phyloP scores from a whole-genome alignment of 1,140 invertebrate species.

The Cepaea nemoralis region DNA sequence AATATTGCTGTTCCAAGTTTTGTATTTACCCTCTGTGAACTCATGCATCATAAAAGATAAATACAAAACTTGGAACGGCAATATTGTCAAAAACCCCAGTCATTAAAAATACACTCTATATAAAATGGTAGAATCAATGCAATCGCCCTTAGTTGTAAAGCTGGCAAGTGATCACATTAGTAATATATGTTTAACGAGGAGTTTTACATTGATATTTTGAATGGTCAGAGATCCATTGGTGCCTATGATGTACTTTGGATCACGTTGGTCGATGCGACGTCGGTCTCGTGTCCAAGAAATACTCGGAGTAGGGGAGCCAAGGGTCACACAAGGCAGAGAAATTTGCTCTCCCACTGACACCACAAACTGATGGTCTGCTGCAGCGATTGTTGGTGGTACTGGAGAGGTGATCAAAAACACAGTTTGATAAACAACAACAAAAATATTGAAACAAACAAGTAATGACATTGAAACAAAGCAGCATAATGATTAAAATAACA shows the following conservation, averaged over 20 bases:
- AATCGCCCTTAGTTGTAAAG: too few relatives aligned
- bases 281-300: conserved; percentile 66
- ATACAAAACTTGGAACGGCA: too few relatives aligned
- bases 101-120: too few relatives aligned
- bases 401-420: conserved; percentile 18
- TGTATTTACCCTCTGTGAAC: too few relatives aligned
- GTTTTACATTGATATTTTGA: conserved; percentile 42
- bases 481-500: too few relatives aligned
- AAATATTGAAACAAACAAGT: too few relatives aligned
- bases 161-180: not conserved
- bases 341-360: conserved; percentile 58
- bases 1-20: too few relatives aligned
- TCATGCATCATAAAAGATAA: too few relatives aligned
- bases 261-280: conserved; percentile 45
- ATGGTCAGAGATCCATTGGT: conserved; percentile 59
- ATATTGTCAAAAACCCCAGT: too few relatives aligned
- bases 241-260: conserved; percentile 48
- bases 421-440: too few relatives aligned
- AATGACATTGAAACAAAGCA: too few relatives aligned
- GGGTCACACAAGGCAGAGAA: conserved; percentile 66
- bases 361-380: conserved; percentile 52
- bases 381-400: conserved; percentile 66
- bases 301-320: conserved; percentile 67
- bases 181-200: not conserved
- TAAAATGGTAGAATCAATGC: too few relatives aligned